A percentile compares a stretch with the other conserved stretches of the same genome.
Evolutionary conservation across 2,888 invertebrate species (phyloP).

Genomic region (Polydrusus cervinus): DNA sequence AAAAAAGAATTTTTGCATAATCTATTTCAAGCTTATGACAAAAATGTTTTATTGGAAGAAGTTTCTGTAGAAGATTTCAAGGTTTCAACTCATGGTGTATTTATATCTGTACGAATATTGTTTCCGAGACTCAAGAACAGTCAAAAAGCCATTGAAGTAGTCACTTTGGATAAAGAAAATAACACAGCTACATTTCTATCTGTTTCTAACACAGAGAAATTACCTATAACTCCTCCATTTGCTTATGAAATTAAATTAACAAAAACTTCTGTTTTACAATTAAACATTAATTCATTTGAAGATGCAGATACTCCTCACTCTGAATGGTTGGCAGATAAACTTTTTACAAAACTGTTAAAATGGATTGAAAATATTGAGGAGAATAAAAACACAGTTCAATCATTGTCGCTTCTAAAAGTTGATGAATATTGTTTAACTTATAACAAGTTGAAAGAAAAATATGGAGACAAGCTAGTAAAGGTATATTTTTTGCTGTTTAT

Average conservation of each 20-base stretch:
- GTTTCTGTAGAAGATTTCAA: constrained; percentile 57
- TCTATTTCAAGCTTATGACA: constrained; percentile 64
- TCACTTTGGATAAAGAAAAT: constrained; percentile 69
- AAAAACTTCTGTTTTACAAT: constrained; percentile 65
- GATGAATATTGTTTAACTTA: constrained; percentile 84
- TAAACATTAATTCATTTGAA: constrained; percentile 68
- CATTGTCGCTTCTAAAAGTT: constrained; percentile 79
- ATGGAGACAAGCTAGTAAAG: constrained; percentile 83
- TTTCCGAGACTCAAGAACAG: constrained; percentile 67
- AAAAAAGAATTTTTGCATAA: constrained; percentile 62
- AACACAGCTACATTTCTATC: constrained; percentile 70
- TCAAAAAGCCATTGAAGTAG: constrained; percentile 65
- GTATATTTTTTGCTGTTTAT: constrained; percentile 68
- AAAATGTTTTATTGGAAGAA: constrained; percentile 59
- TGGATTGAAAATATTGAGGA: constrained; percentile 75
- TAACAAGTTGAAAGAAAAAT: constrained; percentile 83
- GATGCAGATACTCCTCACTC: constrained; percentile 69
- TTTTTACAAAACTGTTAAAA: constrained; percentile 77
- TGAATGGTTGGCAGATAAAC: constrained; percentile 74
- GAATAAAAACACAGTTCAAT: constrained; percentile 66
- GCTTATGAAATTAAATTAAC: constrained; percentile 70
- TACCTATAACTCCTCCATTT: constrained; percentile 72
- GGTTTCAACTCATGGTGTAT: constrained; percentile 61
- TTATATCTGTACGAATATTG: constrained; percentile 70
- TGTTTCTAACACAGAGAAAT: constrained; percentile 69